Conservation (phyloP, 2,888 invertebrate species). For the Gymnocheta viridis region DNA sequence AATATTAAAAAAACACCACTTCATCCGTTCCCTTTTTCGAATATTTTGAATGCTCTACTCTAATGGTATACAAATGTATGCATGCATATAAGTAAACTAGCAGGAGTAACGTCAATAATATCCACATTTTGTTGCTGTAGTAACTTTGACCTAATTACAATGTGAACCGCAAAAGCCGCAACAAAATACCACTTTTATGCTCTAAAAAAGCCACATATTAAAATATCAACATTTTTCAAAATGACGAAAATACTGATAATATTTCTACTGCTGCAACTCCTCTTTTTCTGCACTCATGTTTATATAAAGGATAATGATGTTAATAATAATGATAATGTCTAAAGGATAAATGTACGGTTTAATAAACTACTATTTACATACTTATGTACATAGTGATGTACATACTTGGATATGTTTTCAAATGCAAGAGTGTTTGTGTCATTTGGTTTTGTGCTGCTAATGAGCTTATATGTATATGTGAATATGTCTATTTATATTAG, state of each 20-base stretch:
- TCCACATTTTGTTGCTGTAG: conserved; percentile 11
- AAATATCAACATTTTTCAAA: conserved; percentile 65
- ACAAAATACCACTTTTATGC: conserved; percentile 66
- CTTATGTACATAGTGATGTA: background rate
- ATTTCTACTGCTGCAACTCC: background rate
- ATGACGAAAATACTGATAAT: conserved; percentile 41
- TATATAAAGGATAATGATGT: conserved; percentile 29
- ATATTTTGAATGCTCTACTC: background rate
- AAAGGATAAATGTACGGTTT: conserved; percentile 15
- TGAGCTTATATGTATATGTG: conserved; percentile 6
- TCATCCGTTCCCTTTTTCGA: no score
- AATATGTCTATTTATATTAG: conserved; percentile 39
- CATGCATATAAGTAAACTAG: background rate
- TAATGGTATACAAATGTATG: background rate
- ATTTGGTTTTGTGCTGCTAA: background rate
- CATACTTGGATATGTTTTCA: background rate
- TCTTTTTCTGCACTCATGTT: conserved; percentile 1
- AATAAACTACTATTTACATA: background rate
- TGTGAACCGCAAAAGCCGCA: conserved; percentile 64
- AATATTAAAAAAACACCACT: no score
- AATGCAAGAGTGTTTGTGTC: background rate
- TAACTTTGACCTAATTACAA: conserved; percentile 70
- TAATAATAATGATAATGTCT: conserved; percentile 52
- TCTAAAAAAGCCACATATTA: conserved; percentile 69
- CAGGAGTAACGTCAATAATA: background rate